phyloP scores from a whole-genome alignment of 2,797 vertebrate species.

The Falco biarmicus region DNA sequence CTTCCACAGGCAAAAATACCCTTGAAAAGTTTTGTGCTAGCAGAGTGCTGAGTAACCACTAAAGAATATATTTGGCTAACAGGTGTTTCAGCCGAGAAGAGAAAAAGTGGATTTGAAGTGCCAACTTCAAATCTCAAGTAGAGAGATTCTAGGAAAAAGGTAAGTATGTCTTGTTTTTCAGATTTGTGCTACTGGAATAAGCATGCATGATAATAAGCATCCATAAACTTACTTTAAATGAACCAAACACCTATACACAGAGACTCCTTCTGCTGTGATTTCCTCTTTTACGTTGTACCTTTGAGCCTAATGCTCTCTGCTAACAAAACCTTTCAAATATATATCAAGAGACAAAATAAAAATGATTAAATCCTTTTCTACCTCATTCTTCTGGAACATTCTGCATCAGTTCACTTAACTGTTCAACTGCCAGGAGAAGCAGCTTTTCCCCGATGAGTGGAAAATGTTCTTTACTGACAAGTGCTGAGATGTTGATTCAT shows the following conservation, averaged over 20 bases:
- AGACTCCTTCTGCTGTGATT: neutral
- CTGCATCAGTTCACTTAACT: neutral
- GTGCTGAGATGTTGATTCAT: neutral
- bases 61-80: neutral
- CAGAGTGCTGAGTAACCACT: neutral
- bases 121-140: neutral
- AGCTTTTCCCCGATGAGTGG: neutral
- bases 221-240: neutral
- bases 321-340: neutral
- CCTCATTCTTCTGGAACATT: neutral
- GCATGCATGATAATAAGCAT: rapidly evolving
- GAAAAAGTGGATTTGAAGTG: neutral
- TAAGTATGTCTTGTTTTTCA: neutral
- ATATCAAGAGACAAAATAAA: neutral
- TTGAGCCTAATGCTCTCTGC: neutral
- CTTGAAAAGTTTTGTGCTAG: neutral
- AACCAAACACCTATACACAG: neutral
- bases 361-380: neutral
- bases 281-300: neutral
- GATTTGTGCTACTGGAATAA: neutral
- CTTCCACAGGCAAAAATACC: neutral
- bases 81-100: neutral
- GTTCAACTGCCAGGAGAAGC: neutral
- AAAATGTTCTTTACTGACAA: neutral
- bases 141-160: neutral